A percentile compares a stretch with the other conserved stretches of the same genome.
Conservation (phyloP, 2,797 vertebrate species). For the Anguilla marmorata region DNA sequence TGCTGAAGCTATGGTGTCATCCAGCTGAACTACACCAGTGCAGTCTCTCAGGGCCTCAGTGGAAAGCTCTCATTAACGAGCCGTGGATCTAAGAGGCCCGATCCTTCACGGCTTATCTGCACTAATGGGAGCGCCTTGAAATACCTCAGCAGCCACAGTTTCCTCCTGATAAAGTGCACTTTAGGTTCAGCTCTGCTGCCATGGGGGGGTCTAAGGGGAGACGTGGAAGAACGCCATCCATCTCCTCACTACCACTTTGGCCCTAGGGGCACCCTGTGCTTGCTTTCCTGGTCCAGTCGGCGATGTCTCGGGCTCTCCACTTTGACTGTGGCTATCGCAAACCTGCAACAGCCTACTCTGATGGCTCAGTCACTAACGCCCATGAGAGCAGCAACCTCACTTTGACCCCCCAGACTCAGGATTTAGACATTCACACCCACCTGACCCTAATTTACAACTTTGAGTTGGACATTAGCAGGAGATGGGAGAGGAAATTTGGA, state of each 20-base stretch:
- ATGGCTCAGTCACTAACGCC: background rate
- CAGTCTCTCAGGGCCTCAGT: background rate
- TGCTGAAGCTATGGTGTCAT: background rate
- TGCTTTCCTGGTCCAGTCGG: background rate
- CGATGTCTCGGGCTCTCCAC: background rate
- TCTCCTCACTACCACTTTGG: background rate
- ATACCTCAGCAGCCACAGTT: slow-evolving; percentile 51
- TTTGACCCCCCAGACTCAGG: background rate
- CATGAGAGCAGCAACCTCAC: background rate
- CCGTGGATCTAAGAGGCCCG: slow-evolving; percentile 63
- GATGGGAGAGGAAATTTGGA: background rate
- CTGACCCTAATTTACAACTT: background rate
- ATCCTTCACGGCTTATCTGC: slow-evolving; percentile 62
- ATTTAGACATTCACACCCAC: background rate
- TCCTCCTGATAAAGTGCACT: slow-evolving; percentile 23
- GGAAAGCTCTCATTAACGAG: slow-evolving; percentile 54
- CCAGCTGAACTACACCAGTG: background rate
- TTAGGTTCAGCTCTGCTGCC: slow-evolving; percentile 6
- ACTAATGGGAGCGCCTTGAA: slow-evolving; percentile 56
- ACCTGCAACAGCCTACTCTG: background rate
- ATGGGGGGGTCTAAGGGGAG: background rate
- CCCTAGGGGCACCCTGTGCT: background rate
- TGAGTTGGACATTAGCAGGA: background rate
- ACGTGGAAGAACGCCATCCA: background rate
- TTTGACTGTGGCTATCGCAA: background rate